A percentile compares a stretch with the other conserved stretches of the same genome.
These are phyloP conservation scores for Maniola hyperantus DNA, from an alignment of 2,888 invertebrate genomes.

Conservation along the genomic window DNA sequence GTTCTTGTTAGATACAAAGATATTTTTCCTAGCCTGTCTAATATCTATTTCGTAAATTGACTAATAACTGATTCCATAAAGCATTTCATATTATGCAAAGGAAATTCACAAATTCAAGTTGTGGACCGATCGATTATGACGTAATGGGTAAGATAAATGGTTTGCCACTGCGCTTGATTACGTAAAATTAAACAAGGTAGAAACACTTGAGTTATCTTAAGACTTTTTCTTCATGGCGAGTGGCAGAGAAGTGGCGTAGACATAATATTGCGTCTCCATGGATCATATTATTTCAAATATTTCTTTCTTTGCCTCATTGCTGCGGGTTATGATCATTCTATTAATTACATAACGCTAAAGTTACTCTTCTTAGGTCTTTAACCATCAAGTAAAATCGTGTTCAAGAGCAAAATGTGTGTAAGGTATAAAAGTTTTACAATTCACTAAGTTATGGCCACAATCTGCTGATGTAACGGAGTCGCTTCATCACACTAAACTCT, in stretches of 20 bases:
- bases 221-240: neutral
- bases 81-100: constrained; percentile 19
- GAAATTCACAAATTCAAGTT: constrained; percentile 12
- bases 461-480: neutral
- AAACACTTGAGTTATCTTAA: neutral
- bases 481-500: constrained; percentile 4
- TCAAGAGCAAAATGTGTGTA: neutral
- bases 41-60: neutral
- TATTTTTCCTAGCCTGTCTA: neutral
- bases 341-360: too few relatives aligned
- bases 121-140: constrained; percentile 5
- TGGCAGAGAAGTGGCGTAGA: too few relatives aligned
- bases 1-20: too few relatives aligned
- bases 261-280: too few relatives aligned
- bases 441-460: neutral
- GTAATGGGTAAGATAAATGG: constrained; percentile 36
- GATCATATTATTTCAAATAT: too few relatives aligned
- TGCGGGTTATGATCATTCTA: neutral
- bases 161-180: constrained; percentile 18
- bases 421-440: neutral
- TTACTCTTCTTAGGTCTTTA: too few relatives aligned
- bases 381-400: neutral
- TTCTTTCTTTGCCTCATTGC: neutral
- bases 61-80: constrained; percentile 13
- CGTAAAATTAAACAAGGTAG: constrained; percentile 33